Base-by-base conservation (phyloP, 1,140 invertebrate species). In the Lithobius niger region DNA sequence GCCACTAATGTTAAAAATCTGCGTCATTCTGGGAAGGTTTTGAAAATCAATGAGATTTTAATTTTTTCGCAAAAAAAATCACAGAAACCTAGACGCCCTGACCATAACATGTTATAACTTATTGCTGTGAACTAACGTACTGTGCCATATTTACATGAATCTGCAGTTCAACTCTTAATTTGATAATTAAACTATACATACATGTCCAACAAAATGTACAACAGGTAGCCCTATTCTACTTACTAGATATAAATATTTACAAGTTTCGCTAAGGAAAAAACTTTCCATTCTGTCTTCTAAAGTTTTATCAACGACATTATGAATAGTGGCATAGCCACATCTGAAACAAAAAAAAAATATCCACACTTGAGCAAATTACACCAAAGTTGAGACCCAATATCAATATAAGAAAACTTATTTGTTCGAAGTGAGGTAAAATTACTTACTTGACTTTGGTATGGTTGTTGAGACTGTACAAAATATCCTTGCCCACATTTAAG, bases 221-320 rank as follows among this genome's bases (percentile, higher is more conserved):
- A 54, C 2, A 26, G 1, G 18, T 10, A 54, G n/a, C 19, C 2
- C 13, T n/a, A 56, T 28, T 55, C 44, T 18, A 42, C 69, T 68
- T 66, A 82, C 79, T 67, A 84, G 65, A 74, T 95, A 98, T 0
- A 99, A 71, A 73, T 99, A 99, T 74, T 99, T 99, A 18, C 91
- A 93, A 1, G 96, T 99, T 76, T 99, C 96, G 27, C 93, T 88
- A 1, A 99, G 72, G 67, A 99, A 99, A 70, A 99, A 99, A 2
- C 92, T 97, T 69, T 99, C 96, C 95, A 99, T 99, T 52, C 96
- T 77, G 68, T 99, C 95, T 70, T 97, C 94, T 67, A 95, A 83
- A 4, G 84, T 81, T 68, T 96, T 92, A 63, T 94, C 91, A 24
- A 85, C 78, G 0, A 97, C 92, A 72, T 80, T 78, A 68, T 85